Percentiles rank a stretch among this genome's conserved stretches.
phyloP scores from a whole-genome alignment of 2,888 invertebrate species.

The Phyllotreta cruciferae region DNA sequence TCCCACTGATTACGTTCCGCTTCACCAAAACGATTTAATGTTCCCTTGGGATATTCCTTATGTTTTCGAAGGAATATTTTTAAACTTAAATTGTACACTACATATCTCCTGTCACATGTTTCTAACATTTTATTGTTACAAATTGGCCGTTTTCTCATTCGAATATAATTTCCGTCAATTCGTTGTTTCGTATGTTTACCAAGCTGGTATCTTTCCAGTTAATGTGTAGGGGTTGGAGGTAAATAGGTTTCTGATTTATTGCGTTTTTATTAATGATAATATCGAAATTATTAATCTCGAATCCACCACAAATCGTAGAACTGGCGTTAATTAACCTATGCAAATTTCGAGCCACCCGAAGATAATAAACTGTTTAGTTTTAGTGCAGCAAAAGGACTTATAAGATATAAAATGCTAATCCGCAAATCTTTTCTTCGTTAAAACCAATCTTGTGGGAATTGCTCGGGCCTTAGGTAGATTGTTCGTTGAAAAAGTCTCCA shows the following conservation, averaged over 20 bases:
- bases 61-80: slow-evolving; percentile 55
- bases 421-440: slow-evolving; percentile 42
- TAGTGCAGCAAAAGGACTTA: slow-evolving; percentile 32
- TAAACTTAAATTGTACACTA: slow-evolving; percentile 60
- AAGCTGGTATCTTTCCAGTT: neutral
- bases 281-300: no score
- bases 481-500: slow-evolving; percentile 49
- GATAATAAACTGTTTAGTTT: slow-evolving; percentile 44
- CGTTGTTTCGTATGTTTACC: slow-evolving; percentile 23
- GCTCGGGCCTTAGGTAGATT: slow-evolving; percentile 32
- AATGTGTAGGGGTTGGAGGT: neutral
- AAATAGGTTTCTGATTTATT: no score
- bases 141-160: slow-evolving; percentile 45
- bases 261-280: no score
- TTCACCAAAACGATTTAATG: slow-evolving; percentile 52
- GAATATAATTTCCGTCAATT: slow-evolving; percentile 33
- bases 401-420: slow-evolving; percentile 48
- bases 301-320: no score
- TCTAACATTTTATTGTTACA: slow-evolving; percentile 59
- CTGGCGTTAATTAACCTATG: no score
- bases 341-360: neutral
- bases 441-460: slow-evolving; percentile 31
- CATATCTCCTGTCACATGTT: slow-evolving; percentile 59
- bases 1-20: slow-evolving; percentile 40
- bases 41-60: slow-evolving; percentile 50